Evolutionary conservation across 2,797 vertebrate genomes (phyloP).

Genomic region (Chelidonichthys spinosus): DNA sequence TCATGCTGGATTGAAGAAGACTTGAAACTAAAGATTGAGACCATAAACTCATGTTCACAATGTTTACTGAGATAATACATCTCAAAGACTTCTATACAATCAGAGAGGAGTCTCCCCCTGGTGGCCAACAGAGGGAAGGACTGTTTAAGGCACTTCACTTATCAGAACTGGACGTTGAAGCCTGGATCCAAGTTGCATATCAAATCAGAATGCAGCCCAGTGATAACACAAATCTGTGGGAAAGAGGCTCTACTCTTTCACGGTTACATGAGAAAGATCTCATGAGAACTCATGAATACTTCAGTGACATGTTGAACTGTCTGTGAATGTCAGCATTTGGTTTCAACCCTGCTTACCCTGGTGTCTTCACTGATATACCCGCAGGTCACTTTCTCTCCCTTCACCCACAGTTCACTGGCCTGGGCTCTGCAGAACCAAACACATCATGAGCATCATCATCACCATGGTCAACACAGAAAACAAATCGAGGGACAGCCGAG

Average conservation of each 20-base stretch:
- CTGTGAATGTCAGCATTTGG: not conserved
- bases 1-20: too few relatives aligned
- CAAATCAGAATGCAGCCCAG: not conserved
- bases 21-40: too few relatives aligned
- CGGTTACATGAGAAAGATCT: not conserved
- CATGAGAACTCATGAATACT: not conserved
- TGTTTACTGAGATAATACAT: too few relatives aligned
- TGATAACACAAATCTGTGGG: not conserved
- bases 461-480: not conserved
- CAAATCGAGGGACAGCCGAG: not conserved
- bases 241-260: not conserved
- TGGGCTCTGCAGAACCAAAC: conserved; percentile 87
- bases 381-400: conserved; percentile 98
- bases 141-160: too few relatives aligned
- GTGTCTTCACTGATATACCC: conserved; percentile 98
- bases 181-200: too few relatives aligned
- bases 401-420: conserved; percentile 97
- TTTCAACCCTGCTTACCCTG: conserved; percentile 82
- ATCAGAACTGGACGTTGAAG: too few relatives aligned
- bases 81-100: too few relatives aligned
- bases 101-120: too few relatives aligned
- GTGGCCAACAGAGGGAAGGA: too few relatives aligned
- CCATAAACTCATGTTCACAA: too few relatives aligned
- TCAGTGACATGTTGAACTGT: too few relatives aligned
- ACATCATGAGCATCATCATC: not conserved